Conservation (phyloP, 2,797 vertebrate species). For the Neosilurus mollespiculum region DNA sequence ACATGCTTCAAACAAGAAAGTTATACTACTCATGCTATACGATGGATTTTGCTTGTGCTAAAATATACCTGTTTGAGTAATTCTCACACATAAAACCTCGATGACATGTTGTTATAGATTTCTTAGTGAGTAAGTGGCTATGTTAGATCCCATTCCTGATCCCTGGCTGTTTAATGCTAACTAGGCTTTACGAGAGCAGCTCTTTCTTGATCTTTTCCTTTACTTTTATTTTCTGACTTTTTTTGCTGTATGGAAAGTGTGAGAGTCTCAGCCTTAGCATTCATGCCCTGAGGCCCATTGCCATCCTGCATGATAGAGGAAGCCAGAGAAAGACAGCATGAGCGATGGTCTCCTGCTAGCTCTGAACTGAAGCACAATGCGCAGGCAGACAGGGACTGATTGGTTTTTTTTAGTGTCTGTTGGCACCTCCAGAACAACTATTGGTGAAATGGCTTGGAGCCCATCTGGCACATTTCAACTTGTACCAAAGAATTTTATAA, state of each 20-base stretch:
- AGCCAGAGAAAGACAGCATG: constrained; percentile 58
- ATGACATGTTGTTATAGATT: not conserved
- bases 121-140: not conserved
- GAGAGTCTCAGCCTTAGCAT: constrained; percentile 28
- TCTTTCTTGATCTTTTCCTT: not conserved
- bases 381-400: constrained; percentile 58
- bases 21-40: too few species aligned
- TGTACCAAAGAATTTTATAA: constrained; percentile 19
- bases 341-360: constrained; percentile 64
- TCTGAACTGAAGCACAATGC: constrained; percentile 52
- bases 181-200: not conserved
- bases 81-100: not conserved
- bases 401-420: constrained; percentile 65
- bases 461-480: constrained; percentile 32
- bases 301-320: constrained; percentile 53
- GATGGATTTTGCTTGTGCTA: not conserved
- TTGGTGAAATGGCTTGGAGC: constrained; percentile 40
- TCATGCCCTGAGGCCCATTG: constrained; percentile 41
- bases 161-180: not conserved
- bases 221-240: constrained; percentile 16
- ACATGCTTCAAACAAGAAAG: too few species aligned
- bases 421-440: constrained; percentile 56
- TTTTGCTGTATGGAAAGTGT: constrained; percentile 23
- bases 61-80: not conserved
- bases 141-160: not conserved